Evolutionary conservation across 1,140 invertebrate species (phyloP).

Genomic region (Drosophila miranda): DNA sequence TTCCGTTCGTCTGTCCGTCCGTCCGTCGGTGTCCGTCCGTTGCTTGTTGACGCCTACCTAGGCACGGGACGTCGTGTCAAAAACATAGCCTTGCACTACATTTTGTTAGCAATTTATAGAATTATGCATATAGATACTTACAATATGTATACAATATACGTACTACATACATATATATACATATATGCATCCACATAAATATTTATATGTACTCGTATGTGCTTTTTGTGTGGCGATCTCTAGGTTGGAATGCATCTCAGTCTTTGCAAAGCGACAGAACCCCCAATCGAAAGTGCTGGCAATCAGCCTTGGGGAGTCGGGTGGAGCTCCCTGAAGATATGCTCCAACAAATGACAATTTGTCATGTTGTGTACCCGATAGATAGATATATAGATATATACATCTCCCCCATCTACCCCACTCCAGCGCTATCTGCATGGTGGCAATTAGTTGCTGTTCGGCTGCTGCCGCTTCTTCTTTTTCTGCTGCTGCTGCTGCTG

Average conservation of each 20-base stretch:
- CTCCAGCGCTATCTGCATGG: slow-evolving; percentile 40
- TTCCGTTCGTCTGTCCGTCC: neutral
- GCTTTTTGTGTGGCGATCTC: neutral
- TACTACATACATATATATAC: neutral
- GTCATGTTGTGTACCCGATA: no score
- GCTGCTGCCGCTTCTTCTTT: slow-evolving; percentile 5
- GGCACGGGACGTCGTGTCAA: slow-evolving; percentile 59
- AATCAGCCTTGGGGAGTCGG: no score
- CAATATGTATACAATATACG: slow-evolving; percentile 15
- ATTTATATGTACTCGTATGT: neutral
- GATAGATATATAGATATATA: no score
- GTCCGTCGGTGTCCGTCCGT: neutral
- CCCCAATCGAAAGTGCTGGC: no score
- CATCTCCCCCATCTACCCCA: no score
- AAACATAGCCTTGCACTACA: slow-evolving; percentile 73
- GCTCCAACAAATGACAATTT: no score
- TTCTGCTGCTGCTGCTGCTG: slow-evolving; percentile 22
- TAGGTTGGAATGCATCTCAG: slow-evolving; percentile 2
- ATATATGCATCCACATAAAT: slow-evolving; percentile 15
- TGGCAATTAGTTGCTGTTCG: slow-evolving; percentile 47
- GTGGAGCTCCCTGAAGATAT: no score
- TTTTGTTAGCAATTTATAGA: slow-evolving; percentile 70
- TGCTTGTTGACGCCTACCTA: slow-evolving; percentile 21
- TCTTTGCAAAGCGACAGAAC: no score
- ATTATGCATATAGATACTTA: slow-evolving; percentile 49